Conservation (phyloP, 2,797 vertebrate species). For the Rachycentron canadum region DNA sequence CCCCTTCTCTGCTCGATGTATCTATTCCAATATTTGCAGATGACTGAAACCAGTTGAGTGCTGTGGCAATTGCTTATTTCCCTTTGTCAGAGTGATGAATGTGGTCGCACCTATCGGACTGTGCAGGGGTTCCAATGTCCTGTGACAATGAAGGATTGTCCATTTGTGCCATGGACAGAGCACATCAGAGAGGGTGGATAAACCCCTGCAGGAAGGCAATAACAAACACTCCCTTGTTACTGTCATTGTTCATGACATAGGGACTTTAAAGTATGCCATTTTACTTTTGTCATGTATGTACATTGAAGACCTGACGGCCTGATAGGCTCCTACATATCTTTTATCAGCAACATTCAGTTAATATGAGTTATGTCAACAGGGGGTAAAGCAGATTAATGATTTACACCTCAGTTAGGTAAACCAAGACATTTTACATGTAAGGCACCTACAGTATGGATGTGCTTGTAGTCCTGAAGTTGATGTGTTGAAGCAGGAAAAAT, state of each 20-base stretch:
- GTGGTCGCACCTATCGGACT: slow-evolving; percentile 78
- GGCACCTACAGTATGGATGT: background rate
- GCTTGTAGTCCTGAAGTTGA: too few species aligned
- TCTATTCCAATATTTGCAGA: slow-evolving; percentile 87
- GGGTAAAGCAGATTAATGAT: background rate
- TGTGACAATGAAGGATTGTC: slow-evolving; percentile 84
- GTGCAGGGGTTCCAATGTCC: slow-evolving; percentile 77
- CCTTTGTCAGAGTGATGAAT: slow-evolving; percentile 84
- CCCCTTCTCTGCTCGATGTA: slow-evolving; percentile 66
- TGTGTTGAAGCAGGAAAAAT: too few species aligned
- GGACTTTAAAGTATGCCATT: slow-evolving; percentile 50
- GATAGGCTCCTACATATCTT: slow-evolving; percentile 26
- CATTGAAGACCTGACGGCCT: slow-evolving; percentile 35
- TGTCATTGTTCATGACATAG: slow-evolving; percentile 61
- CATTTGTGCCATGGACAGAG: slow-evolving; percentile 81
- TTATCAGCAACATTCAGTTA: slow-evolving; percentile 24
- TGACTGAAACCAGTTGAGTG: slow-evolving; percentile 84
- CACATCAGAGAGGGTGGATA: slow-evolving; percentile 77
- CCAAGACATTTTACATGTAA: slow-evolving; percentile 1
- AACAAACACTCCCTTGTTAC: slow-evolving; percentile 76
- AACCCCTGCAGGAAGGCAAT: slow-evolving; percentile 75
- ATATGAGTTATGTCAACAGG: slow-evolving; percentile 12
- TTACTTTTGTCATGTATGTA: slow-evolving; percentile 34
- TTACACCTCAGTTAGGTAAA: background rate
- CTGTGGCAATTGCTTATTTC: slow-evolving; percentile 85